Conservation (phyloP, 1,140 invertebrate species). For the Eubasilissa regina region DNA sequence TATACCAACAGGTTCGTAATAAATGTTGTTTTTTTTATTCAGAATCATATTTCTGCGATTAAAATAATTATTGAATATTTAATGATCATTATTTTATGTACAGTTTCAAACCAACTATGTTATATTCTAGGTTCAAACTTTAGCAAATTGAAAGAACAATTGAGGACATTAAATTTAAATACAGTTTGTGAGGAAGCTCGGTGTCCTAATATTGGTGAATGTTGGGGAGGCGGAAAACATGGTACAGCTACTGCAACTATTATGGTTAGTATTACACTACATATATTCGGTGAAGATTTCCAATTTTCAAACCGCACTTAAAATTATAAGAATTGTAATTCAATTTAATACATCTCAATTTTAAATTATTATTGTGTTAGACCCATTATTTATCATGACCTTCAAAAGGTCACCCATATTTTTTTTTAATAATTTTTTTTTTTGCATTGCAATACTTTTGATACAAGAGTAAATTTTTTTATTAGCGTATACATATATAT, state of each 20-base stretch:
- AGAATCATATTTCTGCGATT: no score
- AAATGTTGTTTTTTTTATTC: slow-evolving; percentile 58
- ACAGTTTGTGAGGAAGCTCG: slow-evolving; percentile 99
- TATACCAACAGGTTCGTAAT: slow-evolving; percentile 86
- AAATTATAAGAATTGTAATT: no score
- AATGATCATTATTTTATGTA: not conserved
- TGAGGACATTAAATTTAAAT: slow-evolving; percentile 91
- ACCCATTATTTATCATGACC: no score
- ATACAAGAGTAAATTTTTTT: no score
- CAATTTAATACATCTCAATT: no score
- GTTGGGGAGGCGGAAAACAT: slow-evolving; percentile 96
- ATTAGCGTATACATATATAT: no score
- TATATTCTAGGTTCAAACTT: slow-evolving; percentile 80
- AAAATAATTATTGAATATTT: no score
- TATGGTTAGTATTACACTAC: slow-evolving; percentile 77
- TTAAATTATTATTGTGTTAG: no score
- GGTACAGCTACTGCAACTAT: slow-evolving; percentile 92
- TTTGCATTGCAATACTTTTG: no score
- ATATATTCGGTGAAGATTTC: slow-evolving; percentile 37
- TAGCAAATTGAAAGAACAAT: slow-evolving; percentile 87
- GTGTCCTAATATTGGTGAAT: slow-evolving; percentile 99
- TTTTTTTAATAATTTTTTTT: no score
- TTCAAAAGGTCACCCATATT: no score
- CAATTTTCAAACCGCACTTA: no score
- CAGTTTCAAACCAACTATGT: not conserved